Base-by-base conservation (phyloP, 2,797 vertebrate genomes). In the Muraenolepis orangiensis region DNA sequence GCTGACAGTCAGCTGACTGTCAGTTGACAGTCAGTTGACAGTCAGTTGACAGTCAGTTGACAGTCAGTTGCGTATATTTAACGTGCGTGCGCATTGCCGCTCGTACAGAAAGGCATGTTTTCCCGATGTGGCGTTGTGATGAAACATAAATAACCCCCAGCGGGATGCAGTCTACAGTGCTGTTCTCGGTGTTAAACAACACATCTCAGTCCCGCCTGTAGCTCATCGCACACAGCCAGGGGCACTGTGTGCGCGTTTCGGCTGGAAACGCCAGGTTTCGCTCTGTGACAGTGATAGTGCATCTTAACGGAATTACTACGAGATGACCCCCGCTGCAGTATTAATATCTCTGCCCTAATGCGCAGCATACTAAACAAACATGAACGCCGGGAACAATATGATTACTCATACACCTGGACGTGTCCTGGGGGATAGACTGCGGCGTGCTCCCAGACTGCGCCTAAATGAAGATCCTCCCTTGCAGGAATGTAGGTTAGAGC, bases 361-460 rank as follows among this genome's bases (percentile, higher is more conserved):
- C 6, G 51, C 20, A 23, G 51, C 51, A 23, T 57, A 57, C 51
- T 23, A 57, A 57, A 57, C 51, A 57, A 86, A 88, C 78, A 78
- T 51, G 23, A 76, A 78, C 78, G 78, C 79, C 75, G 79, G 30
- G 82, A 78, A 84, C 87, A 91, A 89, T 88, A 81, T 88, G 81
- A 87, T 81, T 79, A 79, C 84, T 81, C 83, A 75, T 82, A 79
- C 88, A 92, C 86, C 89, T 91, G 88, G 87, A 77, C 84, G 78
- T 85, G 77, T 88, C 90, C 87, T 85, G 71, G 87, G 86, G 86
- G 91, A 57, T 57, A n/a, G 23, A 57, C 51, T 12, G 13, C 51
- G 1, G 46, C 2, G 46, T 57, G 46, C 46, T 57, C 6, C 6
- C 7, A 30, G 28, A 30, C 26, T 6, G 64, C 28, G 11, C 64